Percentiles rank a stretch among this genome's conserved stretches.
Evolutionary conservation across 2,888 invertebrate genomes (phyloP).

Genomic region (Acrocera orbiculus): DNA sequence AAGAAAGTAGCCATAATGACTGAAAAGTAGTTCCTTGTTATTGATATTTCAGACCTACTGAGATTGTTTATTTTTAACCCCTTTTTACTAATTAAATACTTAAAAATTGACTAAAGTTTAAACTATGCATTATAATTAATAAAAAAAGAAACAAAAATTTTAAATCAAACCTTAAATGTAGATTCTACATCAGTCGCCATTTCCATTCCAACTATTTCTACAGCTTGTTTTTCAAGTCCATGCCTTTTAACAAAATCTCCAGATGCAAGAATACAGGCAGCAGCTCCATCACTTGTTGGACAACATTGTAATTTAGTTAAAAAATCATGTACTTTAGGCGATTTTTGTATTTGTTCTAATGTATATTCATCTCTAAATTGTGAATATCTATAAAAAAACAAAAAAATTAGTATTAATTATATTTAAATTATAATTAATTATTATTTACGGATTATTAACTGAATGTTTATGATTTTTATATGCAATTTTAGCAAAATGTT

Average conservation of each 20-base stretch:
- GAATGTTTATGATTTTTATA: constrained; percentile 97
- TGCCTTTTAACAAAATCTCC: constrained; percentile 78
- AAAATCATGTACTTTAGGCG: constrained; percentile 77
- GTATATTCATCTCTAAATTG: constrained; percentile 87
- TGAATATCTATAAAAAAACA: constrained; percentile 44
- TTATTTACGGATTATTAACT: constrained; percentile 75
- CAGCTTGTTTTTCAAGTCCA: constrained; percentile 67
- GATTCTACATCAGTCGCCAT: constrained; percentile 85
- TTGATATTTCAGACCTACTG: no score
- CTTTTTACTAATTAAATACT: no score
- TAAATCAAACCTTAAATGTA: constrained; percentile 53
- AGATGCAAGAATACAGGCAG: constrained; percentile 78
- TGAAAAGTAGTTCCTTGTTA: no score
- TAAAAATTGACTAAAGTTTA: no score
- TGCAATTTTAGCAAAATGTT: constrained; percentile 95
- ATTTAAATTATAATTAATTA: background rate
- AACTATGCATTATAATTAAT: background rate
- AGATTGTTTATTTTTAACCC: no score
- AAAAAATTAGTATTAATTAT: background rate
- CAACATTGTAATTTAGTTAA: constrained; percentile 95
- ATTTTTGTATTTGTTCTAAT: constrained; percentile 73
- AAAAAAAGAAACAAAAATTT: background rate
- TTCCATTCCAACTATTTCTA: constrained; percentile 93
- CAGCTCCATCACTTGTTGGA: constrained; percentile 97
- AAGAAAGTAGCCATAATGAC: no score